Base-by-base conservation (phyloP, 2,888 invertebrate species). In the Nephrocerus scutellatus region DNA sequence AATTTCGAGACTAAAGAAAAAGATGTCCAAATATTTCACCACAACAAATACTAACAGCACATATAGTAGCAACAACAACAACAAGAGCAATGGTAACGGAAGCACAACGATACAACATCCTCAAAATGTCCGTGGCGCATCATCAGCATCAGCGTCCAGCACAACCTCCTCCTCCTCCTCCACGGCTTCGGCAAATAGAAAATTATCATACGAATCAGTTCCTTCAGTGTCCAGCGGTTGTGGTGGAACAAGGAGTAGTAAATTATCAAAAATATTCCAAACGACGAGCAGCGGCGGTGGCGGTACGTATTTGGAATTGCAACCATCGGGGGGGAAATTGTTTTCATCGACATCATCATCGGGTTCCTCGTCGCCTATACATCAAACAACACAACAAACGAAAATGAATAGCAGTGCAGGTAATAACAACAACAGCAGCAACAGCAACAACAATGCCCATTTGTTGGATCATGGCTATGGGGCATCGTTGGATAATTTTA, bases 391-490 rank as follows among this genome's bases (percentile, higher is more conserved):
- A 39, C 25, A 31, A 35, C 31, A 38, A 38, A 38, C n/a, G n/a
- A n/a, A n/a, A n/a, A n/a, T n/a, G n/a, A 44, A 28, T 43, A 33
- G 41, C 37, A 34, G 29, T 41, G 29, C 36, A 41, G 44, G 40
- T 28, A 45, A 46, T 45, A 45, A 29, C 50, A 45, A 37, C 41
- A 53, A 15, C 43, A 46, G 44, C 44, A 48, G 23, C 44, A 48
- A 38, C 48, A 47, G 19, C 43, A 43, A 43, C 38, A 48, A 34
- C 42, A 42, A 35, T 25, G 46, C 35, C 45, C 87, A 88, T 70
- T 75, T 88, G 56, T 74, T 85, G 55, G 88, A 89, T 68, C 88
- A 89, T 63, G 87, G 85, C 54, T 89, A 89, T 71, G 87, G 87
- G 51, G 84, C 83, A 57, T 84, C 85, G 49, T 83, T 85, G 46